phyloP scores from a whole-genome alignment of 2,888 invertebrate genomes.

The Trichacis sp. region DNA sequence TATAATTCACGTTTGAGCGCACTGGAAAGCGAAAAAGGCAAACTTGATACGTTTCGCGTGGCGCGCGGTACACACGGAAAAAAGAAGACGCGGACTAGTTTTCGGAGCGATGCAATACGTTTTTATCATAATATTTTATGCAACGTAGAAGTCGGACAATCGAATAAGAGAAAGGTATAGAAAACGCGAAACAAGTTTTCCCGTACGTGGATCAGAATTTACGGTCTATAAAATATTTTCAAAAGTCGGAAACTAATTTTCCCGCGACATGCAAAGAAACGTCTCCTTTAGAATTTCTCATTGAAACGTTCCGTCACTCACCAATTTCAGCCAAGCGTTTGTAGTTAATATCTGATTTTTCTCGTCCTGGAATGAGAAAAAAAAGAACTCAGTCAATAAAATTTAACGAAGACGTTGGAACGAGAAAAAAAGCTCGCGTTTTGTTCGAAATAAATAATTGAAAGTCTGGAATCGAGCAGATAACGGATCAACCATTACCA shows the following conservation, averaged over 20 bases:
- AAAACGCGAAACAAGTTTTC: background rate
- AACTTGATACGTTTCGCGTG: background rate
- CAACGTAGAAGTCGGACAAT: background rate
- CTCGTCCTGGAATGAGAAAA: slow-evolving; percentile 88
- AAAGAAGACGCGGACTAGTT: too few species aligned
- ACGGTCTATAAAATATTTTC: too few species aligned
- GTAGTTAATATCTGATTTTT: slow-evolving; percentile 99
- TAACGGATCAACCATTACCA: background rate
- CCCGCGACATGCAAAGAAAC: too few species aligned
- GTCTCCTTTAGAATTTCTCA: too few species aligned
- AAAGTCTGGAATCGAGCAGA: background rate
- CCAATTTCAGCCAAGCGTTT: slow-evolving; percentile 98
- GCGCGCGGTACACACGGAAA: too few species aligned
- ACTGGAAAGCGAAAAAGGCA: slow-evolving; percentile 1
- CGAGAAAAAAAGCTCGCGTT: too few species aligned
- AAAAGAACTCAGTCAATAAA: too few species aligned
- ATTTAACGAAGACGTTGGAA: background rate
- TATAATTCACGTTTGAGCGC: slow-evolving; percentile 1
- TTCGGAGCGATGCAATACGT: background rate
- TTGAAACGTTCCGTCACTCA: too few species aligned
- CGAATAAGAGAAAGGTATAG: background rate
- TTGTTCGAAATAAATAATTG: slow-evolving; percentile 11
- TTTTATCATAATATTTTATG: background rate
- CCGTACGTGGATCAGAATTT: too few species aligned
- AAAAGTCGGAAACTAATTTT: too few species aligned